These are phyloP conservation scores for Xiphydria camelus DNA, from an alignment of 2,888 invertebrate species.

Conservation along the genomic window DNA sequence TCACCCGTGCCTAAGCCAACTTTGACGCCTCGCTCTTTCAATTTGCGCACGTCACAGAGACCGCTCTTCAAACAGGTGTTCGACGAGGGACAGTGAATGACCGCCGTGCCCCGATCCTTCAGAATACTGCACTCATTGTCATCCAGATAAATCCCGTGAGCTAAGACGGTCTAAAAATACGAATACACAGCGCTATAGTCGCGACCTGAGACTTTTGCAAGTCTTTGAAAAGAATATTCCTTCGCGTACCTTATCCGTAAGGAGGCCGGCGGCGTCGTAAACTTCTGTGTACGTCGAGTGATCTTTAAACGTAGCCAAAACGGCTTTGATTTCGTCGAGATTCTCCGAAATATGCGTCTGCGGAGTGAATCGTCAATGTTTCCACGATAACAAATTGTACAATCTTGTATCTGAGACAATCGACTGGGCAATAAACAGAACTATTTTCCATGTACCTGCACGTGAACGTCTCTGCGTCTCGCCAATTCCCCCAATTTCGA, in stretches of 20 bases:
- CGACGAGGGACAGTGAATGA: constrained; percentile 87
- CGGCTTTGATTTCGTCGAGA: constrained; percentile 69
- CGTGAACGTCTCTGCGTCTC: constrained; percentile 66
- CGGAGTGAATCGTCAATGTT: too few relatives aligned
- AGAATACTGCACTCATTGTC: constrained; percentile 72
- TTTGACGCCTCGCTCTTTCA: constrained; percentile 67
- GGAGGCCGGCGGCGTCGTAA: constrained; percentile 73
- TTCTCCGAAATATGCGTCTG: constrained; percentile 89
- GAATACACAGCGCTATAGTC: too few relatives aligned
- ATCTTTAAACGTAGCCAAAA: constrained; percentile 63
- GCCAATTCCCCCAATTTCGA: constrained; percentile 70
- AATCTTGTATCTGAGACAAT: too few relatives aligned
- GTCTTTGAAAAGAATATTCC: too few relatives aligned
- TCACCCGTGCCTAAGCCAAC: constrained; percentile 87
- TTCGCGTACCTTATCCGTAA: constrained; percentile 74
- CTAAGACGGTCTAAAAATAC: constrained; percentile 70
- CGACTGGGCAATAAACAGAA: too few relatives aligned
- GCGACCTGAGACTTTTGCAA: too few relatives aligned
- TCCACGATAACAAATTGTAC: too few relatives aligned
- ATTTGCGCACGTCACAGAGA: constrained; percentile 73
- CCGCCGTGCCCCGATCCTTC: constrained; percentile 64
- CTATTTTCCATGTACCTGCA: constrained; percentile 79
- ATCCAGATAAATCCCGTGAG: constrained; percentile 78
- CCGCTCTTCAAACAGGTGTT: constrained; percentile 83
- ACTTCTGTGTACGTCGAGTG: constrained; percentile 72